Conservation (phyloP, 2,113 vertebrate species). For the Lepus timidus region DNA sequence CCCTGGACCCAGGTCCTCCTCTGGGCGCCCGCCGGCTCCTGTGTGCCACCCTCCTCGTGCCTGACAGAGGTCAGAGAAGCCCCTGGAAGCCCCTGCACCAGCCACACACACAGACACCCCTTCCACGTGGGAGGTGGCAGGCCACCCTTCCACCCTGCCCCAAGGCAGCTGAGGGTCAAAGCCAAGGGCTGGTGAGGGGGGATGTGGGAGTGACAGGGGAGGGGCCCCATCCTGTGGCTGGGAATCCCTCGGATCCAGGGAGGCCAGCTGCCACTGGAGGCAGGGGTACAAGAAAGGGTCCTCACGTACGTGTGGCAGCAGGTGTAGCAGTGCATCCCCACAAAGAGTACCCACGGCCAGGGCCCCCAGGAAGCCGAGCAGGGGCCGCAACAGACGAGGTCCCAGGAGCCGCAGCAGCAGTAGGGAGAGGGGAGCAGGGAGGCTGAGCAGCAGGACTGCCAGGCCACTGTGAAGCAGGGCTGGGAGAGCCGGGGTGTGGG, state of each 20-base stretch:
- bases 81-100: neutral
- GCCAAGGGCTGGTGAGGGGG: neutral
- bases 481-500: slow-evolving; percentile 63
- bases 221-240: neutral
- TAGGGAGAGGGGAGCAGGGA: slow-evolving; percentile 88
- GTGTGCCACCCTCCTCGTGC: slow-evolving; percentile 80
- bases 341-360: slow-evolving; percentile 92
- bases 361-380: slow-evolving; percentile 91
- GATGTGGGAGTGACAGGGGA: neutral
- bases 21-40: slow-evolving; percentile 43
- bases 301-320: slow-evolving; percentile 90
- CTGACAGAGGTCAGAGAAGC: slow-evolving; percentile 75
- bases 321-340: slow-evolving; percentile 92
- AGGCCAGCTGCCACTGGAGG: neutral
- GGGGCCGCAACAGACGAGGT: slow-evolving; percentile 76
- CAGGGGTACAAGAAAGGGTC: neutral
- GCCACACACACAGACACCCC: neutral
- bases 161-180: neutral
- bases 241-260: neutral
- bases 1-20: slow-evolving; percentile 86
- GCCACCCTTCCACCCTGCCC: neutral
- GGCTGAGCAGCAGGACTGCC: slow-evolving; percentile 88
- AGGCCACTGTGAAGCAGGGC: slow-evolving; percentile 88
- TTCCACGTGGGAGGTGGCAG: neutral
- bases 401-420: slow-evolving; percentile 86